phyloP scores from a whole-genome alignment of 2,888 invertebrate genomes.

The Agrotis puta region DNA sequence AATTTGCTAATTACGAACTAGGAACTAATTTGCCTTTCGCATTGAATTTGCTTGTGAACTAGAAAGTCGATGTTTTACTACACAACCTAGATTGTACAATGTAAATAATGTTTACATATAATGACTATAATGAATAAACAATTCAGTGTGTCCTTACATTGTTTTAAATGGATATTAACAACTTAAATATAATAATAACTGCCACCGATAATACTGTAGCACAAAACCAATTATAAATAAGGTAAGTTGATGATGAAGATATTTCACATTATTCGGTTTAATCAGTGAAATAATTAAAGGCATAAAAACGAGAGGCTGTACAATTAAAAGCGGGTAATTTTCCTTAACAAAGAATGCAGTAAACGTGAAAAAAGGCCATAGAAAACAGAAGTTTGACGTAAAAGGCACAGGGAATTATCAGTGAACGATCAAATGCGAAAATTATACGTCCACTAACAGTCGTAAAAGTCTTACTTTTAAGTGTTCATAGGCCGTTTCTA shows the following conservation, averaged over 20 bases:
- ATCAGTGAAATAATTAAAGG: conserved; percentile 9
- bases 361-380: conserved; percentile 35
- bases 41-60: conserved; percentile 28
- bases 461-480: conserved; percentile 46
- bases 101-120: conserved; percentile 3
- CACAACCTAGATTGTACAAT: neutral
- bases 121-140: neutral
- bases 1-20: conserved; percentile 43
- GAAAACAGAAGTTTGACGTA: conserved; percentile 17
- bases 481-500: conserved; percentile 46
- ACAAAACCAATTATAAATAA: conserved; percentile 12
- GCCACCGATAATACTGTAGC: neutral
- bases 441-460: conserved; percentile 46
- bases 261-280: neutral
- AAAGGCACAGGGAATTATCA: conserved; percentile 45
- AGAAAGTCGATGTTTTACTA: conserved; percentile 10
- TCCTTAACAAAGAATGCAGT: conserved; percentile 5
- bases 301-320: conserved; percentile 12
- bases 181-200: conserved; percentile 23
- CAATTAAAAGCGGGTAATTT: conserved; percentile 26
- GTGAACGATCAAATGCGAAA: conserved; percentile 55
- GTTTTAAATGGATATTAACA: conserved; percentile 11
- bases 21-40: conserved; percentile 49
- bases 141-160: conserved; percentile 13
- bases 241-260: conserved; percentile 28